Base-by-base conservation (phyloP, 2,888 invertebrate species). In the Phymatocera aterrima region DNA sequence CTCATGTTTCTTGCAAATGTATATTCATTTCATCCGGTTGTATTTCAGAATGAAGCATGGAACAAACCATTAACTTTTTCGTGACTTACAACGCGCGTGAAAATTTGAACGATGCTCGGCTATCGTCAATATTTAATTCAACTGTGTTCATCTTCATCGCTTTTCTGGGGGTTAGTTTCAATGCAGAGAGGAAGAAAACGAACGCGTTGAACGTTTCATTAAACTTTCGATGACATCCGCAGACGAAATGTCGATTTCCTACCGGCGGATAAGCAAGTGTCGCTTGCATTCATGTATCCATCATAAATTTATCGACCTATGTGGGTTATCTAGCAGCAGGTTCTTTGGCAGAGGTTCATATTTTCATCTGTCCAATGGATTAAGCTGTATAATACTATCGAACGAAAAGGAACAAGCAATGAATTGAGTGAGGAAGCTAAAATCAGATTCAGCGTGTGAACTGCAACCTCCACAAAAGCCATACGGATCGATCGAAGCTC, bases 221-320 rank as follows among this genome's bases (percentile, higher is more conserved):
- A 1, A 68, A 43, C 68, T 68, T 68, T 24, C 46, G 28, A 68
- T 24, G 68, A 24, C 68, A 68, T 68, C 68, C 43, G 46, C n/a
- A n/a, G 68, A 68, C 6, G 46, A 68, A 68, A 68, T n/a, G 43
- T 68, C 68, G 46, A 43, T 28, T 43, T 68, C 43, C 68, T 43
- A 24, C n/a, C 68, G 43, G n/a, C 46, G 24, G 68, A 68, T 68
- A 68, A 68, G 68, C 68, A 28, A 68, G 24, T 68, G 68, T 68
- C 68, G 46, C 43, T 68, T 24, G 46, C 68, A 68, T 21, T 40
- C 5, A 28, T 21, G 46, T 43, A 43, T 21, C 46, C 28, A 46
- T 6, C n/a, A n/a, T 15, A 4, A 15, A 68, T 43, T 46, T 68
- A 46, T 68, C 18, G 8, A 18, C 43, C n/a, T 15, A 24, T 46